phyloP scores from a whole-genome alignment of 2,113 vertebrate genomes.

The Silurus glanis region DNA sequence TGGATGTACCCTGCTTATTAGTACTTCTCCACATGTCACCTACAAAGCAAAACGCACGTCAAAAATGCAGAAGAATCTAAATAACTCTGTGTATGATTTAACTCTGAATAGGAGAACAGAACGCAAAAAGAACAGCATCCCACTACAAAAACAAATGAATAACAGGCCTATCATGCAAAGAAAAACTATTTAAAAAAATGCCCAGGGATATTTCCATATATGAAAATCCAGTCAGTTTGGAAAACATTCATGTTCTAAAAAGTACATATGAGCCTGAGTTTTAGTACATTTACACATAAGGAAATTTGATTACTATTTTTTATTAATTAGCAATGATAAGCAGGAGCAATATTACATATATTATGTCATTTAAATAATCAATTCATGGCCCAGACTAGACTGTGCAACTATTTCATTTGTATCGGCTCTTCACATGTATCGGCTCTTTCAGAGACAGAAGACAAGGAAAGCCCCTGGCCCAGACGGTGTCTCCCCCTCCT shows the following conservation, averaged over 20 bases:
- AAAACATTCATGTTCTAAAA: not conserved
- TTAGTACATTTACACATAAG: not conserved
- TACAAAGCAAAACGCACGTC: constrained; percentile 53
- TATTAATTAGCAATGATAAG: too few species aligned
- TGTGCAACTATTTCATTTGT: not conserved
- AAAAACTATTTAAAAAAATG: not conserved
- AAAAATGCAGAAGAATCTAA: not conserved
- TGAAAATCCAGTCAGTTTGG: not conserved
- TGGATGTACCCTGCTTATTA: constrained; percentile 78
- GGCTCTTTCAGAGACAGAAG: too few species aligned
- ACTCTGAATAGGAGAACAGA: not conserved
- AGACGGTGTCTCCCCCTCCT: too few species aligned
- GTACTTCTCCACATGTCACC: constrained; percentile 87
- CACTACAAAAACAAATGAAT: not conserved
- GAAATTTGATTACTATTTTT: not conserved
- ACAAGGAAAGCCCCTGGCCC: too few species aligned
- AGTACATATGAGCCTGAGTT: not conserved
- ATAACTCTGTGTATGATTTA: not conserved
- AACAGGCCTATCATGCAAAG: not conserved
- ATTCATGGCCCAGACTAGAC: not conserved
- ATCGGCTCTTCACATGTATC: too few species aligned
- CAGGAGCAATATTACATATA: not conserved
- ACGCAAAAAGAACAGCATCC: not conserved
- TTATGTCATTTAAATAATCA: not conserved
- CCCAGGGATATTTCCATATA: not conserved